phyloP scores from a whole-genome alignment of 2,113 vertebrate genomes.

The Bubo scandiacus region DNA sequence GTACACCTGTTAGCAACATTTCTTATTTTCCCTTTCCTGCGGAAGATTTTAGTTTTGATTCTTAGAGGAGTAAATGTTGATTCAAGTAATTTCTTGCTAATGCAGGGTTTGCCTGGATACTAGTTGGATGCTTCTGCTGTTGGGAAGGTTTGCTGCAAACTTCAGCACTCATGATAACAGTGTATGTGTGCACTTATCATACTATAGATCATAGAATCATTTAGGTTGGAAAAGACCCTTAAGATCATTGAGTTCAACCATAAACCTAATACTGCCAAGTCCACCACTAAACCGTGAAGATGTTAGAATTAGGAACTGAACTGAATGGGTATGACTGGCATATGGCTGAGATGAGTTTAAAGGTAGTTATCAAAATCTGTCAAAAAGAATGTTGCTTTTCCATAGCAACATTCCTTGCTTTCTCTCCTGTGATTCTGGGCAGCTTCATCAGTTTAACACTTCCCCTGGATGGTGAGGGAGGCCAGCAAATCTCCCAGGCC shows the following conservation, averaged over 20 bases:
- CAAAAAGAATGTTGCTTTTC: neutral
- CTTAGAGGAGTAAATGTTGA: neutral
- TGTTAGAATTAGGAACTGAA: neutral
- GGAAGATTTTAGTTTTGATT: neutral
- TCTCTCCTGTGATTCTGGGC: neutral
- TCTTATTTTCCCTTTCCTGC: neutral
- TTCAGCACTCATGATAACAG: neutral
- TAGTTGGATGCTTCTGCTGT: neutral
- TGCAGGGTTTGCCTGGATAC: neutral
- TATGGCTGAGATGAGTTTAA: neutral
- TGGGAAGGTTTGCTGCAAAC: neutral
- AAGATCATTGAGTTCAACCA: neutral
- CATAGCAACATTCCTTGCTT: neutral
- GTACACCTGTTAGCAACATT: neutral
- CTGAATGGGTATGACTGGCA: neutral
- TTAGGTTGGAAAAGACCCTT: neutral
- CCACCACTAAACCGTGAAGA: neutral
- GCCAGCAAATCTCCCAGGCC: fast-evolving
- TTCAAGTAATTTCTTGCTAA: neutral
- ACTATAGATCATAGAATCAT: neutral
- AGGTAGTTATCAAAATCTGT: neutral
- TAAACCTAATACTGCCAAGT: neutral
- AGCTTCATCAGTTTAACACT: neutral
- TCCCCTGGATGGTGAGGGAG: neutral
- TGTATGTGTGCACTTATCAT: fast-evolving